phyloP scores from a whole-genome alignment of 2,888 invertebrate genomes.

The Calameuta pallipes region DNA sequence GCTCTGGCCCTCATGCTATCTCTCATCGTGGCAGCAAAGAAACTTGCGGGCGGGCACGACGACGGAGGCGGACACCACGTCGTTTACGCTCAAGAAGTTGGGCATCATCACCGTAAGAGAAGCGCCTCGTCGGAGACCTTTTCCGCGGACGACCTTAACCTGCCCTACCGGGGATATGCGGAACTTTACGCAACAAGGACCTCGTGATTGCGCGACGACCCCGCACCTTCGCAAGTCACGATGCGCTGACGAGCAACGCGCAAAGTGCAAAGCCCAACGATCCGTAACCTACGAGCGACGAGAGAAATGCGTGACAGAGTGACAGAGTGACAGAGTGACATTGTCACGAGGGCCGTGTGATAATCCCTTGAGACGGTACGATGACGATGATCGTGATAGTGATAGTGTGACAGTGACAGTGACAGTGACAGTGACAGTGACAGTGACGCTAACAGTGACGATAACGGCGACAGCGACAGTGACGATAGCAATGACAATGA shows the following conservation, averaged over 20 bases:
- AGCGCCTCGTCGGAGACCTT: conserved; percentile 46
- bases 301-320: no score
- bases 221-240: background rate
- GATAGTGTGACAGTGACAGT: conserved; percentile 33
- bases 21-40: conserved; percentile 80
- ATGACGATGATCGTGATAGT: background rate
- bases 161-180: conserved; percentile 66
- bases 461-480: conserved; percentile 32
- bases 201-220: conserved; percentile 31
- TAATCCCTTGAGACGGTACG: no score
- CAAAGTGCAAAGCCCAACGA: no score
- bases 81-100: conserved; percentile 71
- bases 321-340: no score
- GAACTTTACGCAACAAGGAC: conserved; percentile 36
- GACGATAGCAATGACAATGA: conserved; percentile 13
- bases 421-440: conserved; percentile 31
- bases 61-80: conserved; percentile 70
- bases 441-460: conserved; percentile 34
- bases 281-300: no score
- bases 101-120: conserved; percentile 68
- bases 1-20: conserved; percentile 81
- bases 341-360: no score
- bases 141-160: conserved; percentile 58
- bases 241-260: no score
- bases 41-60: conserved; percentile 72